Percentiles rank a stretch among this genome's conserved stretches.
Conservation (phyloP, 2,113 vertebrate species). For the Mirounga angustirostris region DNA sequence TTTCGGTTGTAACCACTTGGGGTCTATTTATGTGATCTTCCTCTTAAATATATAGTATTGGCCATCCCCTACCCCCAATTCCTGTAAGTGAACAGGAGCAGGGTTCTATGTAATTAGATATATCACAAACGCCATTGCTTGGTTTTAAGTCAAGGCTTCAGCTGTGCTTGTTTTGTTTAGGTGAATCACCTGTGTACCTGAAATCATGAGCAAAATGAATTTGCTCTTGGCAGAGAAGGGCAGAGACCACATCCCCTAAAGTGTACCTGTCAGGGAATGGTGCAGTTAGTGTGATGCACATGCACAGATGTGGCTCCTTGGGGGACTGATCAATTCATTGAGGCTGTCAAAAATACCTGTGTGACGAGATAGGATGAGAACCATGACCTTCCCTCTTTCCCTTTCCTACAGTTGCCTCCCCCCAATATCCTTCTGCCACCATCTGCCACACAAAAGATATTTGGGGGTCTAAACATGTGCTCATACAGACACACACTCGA, state of each 20-base stretch:
- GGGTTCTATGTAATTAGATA: not conserved
- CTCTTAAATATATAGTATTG: not conserved
- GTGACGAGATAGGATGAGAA: not conserved
- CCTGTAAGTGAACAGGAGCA: not conserved
- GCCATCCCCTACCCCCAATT: not conserved
- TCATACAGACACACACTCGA: not conserved
- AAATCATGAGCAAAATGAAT: not conserved
- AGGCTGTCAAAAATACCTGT: not conserved
- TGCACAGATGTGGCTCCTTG: not conserved
- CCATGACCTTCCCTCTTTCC: not conserved
- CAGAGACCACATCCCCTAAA: not conserved
- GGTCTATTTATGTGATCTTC: not conserved
- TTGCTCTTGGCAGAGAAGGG: not conserved
- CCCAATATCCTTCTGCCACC: not conserved
- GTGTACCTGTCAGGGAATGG: not conserved
- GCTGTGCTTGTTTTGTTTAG: not conserved
- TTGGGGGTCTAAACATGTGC: not conserved
- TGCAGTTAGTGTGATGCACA: not conserved
- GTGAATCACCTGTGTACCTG: not conserved
- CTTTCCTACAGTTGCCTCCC: not conserved
- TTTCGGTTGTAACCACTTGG: not conserved
- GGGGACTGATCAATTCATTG: too few species aligned
- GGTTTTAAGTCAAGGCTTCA: not conserved
- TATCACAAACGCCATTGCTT: not conserved
- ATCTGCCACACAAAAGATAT: not conserved